phyloP scores from a whole-genome alignment of 2,888 invertebrate genomes.

The Drosophila hamatofila region DNA sequence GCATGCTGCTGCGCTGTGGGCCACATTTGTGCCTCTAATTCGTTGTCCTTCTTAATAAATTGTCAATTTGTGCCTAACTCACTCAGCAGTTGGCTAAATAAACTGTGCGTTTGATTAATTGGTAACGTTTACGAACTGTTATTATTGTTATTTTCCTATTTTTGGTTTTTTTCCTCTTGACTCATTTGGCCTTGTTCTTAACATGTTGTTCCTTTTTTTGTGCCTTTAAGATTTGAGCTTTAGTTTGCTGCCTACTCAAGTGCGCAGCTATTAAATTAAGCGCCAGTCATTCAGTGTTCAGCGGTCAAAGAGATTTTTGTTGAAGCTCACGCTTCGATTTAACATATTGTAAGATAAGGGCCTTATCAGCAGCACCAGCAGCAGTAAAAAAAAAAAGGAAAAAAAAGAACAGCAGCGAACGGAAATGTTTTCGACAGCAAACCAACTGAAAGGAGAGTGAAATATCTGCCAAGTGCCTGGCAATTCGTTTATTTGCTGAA shows the following conservation, averaged over 20 bases:
- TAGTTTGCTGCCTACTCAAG: conserved; percentile 8
- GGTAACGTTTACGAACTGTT: conserved; percentile 31
- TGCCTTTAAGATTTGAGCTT: conserved; percentile 12
- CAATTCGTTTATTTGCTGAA: conserved; percentile 24
- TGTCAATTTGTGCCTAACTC: conserved; percentile 60
- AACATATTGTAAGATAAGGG: conserved; percentile 12
- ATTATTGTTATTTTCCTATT: conserved; percentile 6
- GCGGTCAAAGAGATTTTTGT: conserved; percentile 4
- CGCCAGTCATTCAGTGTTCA: conserved; percentile 1
- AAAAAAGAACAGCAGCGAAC: background rate
- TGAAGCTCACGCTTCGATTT: conserved; percentile 3
- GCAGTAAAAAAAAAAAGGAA: conserved; percentile 9
- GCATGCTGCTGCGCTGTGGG: conserved; percentile 44
- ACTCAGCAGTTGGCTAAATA: conserved; percentile 45
- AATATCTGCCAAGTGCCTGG: conserved; percentile 17
- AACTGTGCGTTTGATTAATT: conserved; percentile 61
- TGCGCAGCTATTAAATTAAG: conserved; percentile 20
- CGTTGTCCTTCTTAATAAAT: conserved; percentile 55
- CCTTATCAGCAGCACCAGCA: conserved; percentile 2
- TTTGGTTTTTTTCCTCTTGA: conserved; percentile 10
- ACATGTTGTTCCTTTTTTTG: conserved; percentile 9
- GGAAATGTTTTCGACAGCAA: conserved; percentile 23
- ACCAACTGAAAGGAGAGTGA: background rate
- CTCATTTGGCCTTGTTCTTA: conserved; percentile 12
- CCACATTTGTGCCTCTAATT: conserved; percentile 42